Conservation (phyloP, 2,888 invertebrate species). For the Didymodactylos carnosus region DNA sequence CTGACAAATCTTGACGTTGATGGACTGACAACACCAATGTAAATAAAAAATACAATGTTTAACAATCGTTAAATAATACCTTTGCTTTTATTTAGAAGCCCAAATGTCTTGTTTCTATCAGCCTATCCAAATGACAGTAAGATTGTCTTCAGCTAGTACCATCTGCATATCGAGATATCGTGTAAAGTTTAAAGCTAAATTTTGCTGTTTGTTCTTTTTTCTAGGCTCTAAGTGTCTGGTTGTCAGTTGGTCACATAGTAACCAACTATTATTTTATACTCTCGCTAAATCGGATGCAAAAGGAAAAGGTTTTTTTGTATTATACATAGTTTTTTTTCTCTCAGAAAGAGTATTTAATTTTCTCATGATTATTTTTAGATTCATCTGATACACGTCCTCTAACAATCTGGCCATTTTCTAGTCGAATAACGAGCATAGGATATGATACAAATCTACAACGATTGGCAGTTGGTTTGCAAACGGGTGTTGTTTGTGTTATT, state of each 20-base stretch:
- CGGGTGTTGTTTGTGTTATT: not conserved
- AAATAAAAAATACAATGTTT: not conserved
- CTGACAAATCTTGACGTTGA: not conserved
- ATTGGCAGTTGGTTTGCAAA: not conserved
- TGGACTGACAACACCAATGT: not conserved
- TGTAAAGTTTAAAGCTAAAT: no score
- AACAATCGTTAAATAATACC: not conserved
- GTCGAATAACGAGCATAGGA: not conserved
- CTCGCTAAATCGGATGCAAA: not conserved
- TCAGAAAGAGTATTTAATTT: no score
- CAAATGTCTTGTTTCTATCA: not conserved
- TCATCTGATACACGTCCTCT: not conserved
- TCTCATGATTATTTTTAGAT: no score
- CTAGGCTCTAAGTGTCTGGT: not conserved
- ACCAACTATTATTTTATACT: not conserved
- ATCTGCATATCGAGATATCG: no score
- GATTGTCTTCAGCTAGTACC: no score
- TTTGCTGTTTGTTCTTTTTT: not conserved
- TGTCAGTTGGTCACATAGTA: not conserved
- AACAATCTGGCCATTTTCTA: not conserved
- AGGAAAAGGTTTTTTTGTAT: not conserved
- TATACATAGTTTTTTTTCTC: not conserved
- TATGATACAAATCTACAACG: not conserved
- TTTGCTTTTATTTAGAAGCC: not conserved
- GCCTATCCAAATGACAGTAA: no score